Base-by-base conservation (phyloP, 2,888 invertebrate genomes). In the Azorinus chamasolen region DNA sequence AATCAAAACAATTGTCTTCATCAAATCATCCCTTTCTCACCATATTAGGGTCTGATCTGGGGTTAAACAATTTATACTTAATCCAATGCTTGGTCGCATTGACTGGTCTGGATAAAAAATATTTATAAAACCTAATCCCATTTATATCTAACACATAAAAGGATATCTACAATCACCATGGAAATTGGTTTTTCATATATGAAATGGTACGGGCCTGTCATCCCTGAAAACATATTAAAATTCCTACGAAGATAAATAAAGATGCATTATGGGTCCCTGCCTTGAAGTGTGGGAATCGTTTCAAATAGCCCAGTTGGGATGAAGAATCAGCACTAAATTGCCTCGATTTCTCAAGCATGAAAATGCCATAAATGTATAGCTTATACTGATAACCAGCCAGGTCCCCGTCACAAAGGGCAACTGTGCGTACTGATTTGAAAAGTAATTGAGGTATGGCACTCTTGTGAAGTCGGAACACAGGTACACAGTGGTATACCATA, bases 151-250 rank as follows among this genome's bases (percentile, higher is more conserved):
- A 32, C 32, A 32, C 5, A 32, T 32, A 6, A 32, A 32, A 6
- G 32, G 32, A 32, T 32, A 32, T 32, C 32, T 32, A 6, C 32
- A 32, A 48, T 61, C 61, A 22, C 61, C 61, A 61, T 61, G 48
- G 61, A 61, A 61, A 61, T 61, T 37, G 37, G 37, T 50, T 61
- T 37, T 46, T 59, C 16, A 48, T 32, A 48, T 22, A 32, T 50
- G 37, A 53, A 53, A 53, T 50, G 50, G 37, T 27, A 61, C 25
- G 24, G 24, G 50, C 32, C 69, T 61, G 48, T 46, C 54, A 25
- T 62, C 54, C 37, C 53, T 18, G 27, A 70, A 70, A 74, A 59
- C 74, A 48, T 62, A 74, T 68, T 74, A 74, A 74, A 74, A 68
- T 74, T 74, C 74, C 54, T 66, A 61, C 62, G 51, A 62, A 74